Evolutionary conservation across 2,888 invertebrate species (phyloP), one percentile per base, ranked within the genome.

Genomic region (Pandemis heparana): DNA sequence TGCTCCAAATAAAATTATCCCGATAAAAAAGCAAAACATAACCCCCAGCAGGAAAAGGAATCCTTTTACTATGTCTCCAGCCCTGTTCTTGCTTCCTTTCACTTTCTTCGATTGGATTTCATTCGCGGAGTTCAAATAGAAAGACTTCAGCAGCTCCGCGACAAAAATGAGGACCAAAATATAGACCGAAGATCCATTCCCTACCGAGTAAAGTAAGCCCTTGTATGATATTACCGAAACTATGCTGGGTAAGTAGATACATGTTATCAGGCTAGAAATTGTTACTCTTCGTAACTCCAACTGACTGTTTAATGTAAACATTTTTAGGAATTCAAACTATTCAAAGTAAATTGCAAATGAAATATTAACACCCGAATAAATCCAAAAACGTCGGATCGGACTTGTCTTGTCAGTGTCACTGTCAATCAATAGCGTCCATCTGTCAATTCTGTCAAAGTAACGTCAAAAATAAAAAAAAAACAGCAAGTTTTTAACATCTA

Each of bases 1-100:
- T 0, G 97, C 97, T 51, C 97, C 97, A 79, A 97, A 96, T 65
- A 97, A 80, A 65, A 97, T 95, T 18, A 96, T 95, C 6, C 95
- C 89, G 5, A 95, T 76, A 79, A 96, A 96, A 83, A 95, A 96
- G 70, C 95, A 82, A 53, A 92, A 85, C 56, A 94, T 90, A 39
- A 95, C 91, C 41, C 94, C 85, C 0, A 95, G 77, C 1, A 95
- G 82, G 62, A 95, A 90, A 6, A 95, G 77, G 0, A 90, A 75
- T 71, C 94, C 92, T 83, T 95, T 96, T 8, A 95, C 75, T 9
- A 94, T 81, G 75, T 96, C 95, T 62, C 94, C 91, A 0, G 93
- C 80, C 80, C 86, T 89, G 75, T 87, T 95, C 70, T 88, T 89
- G 80, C 85, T 92, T 14, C 88, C 82, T 79, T 91, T 95, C 43